Conservation (phyloP, 2,113 vertebrate species). For the Saimiri boliviensis region DNA sequence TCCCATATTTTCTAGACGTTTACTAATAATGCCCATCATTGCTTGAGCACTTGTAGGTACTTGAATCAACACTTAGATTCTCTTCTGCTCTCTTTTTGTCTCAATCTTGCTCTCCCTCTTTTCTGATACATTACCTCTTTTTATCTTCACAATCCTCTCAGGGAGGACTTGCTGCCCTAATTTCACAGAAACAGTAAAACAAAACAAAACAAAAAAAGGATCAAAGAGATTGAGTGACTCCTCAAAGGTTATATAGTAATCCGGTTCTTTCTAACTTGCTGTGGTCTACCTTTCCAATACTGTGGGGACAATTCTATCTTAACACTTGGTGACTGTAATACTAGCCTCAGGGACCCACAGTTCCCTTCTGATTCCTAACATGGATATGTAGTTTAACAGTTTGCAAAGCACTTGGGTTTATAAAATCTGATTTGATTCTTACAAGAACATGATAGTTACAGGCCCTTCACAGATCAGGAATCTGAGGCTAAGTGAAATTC, state of each 20-base stretch:
- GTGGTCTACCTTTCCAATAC: background rate
- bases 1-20: background rate
- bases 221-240: background rate
- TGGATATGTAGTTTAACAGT: background rate
- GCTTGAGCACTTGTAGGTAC: background rate
- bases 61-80: background rate
- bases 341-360: background rate
- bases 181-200: background rate
- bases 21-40: background rate
- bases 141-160: background rate
- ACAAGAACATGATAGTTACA: background rate
- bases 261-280: background rate
- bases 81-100: background rate
- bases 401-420: constrained; percentile 28
- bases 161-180: background rate
- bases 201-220: background rate
- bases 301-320: background rate
- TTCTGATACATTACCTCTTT: background rate
- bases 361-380: background rate
- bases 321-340: background rate
- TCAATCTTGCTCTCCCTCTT: background rate
- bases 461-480: constrained; percentile 6
- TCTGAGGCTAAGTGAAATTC: constrained; percentile 18
- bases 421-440: constrained; percentile 35
- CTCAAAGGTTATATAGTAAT: background rate